phyloP scores from a whole-genome alignment of 2,113 vertebrate genomes.

The Typhlomys cinereus region DNA sequence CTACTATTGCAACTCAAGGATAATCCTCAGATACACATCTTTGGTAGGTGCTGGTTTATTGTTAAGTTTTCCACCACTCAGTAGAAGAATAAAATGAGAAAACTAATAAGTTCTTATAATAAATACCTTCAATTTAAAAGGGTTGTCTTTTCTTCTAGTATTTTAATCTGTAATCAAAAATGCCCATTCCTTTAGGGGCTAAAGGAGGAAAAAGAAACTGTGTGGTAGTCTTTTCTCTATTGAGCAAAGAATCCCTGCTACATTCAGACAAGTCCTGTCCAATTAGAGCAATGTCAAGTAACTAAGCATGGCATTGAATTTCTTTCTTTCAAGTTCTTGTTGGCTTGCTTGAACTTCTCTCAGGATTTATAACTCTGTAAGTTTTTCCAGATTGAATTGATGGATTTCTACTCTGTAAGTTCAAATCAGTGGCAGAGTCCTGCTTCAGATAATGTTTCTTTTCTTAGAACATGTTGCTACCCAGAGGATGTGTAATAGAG shows the following conservation, averaged over 20 bases:
- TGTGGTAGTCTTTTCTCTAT: neutral
- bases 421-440: neutral
- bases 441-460: neutral
- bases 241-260: neutral
- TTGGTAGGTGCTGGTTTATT: neutral
- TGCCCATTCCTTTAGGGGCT: neutral
- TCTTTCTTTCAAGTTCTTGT: neutral
- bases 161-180: neutral
- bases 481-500: fast-evolving
- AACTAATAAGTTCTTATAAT: neutral
- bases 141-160: neutral
- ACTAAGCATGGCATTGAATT: neutral
- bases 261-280: neutral
- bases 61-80: neutral
- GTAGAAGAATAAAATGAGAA: constrained; percentile 22
- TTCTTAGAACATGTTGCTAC: neutral
- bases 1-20: neutral
- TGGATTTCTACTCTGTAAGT: too few species aligned
- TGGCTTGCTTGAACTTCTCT: neutral
- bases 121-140: neutral
- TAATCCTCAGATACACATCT: neutral
- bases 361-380: neutral
- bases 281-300: neutral
- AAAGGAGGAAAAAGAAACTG: neutral
- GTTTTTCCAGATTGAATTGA: neutral